Evolutionary conservation across 2,888 invertebrate species (phyloP).

Genomic region (Antheraea yamamai): DNA sequence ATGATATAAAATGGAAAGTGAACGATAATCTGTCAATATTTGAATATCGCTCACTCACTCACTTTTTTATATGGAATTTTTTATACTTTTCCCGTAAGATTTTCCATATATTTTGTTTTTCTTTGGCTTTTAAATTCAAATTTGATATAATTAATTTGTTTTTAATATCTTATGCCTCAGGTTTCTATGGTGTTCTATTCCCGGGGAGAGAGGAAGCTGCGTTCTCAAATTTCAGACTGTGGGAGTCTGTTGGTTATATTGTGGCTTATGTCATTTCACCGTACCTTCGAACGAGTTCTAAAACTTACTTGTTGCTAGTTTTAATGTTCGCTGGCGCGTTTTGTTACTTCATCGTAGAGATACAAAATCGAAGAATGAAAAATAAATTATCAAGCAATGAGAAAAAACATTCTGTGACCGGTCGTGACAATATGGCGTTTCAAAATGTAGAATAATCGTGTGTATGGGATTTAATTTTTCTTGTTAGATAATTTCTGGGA

Average conservation of each 20-base stretch:
- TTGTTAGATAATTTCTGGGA: neutral
- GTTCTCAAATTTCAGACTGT: slow-evolving; percentile 86
- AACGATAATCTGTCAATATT: too few relatives aligned
- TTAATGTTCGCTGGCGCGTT: slow-evolving; percentile 76
- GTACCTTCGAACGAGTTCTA: slow-evolving; percentile 74
- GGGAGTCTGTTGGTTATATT: slow-evolving; percentile 86
- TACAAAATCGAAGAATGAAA: slow-evolving; percentile 47
- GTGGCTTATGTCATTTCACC: slow-evolving; percentile 83
- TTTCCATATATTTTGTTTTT: neutral
- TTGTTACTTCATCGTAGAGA: slow-evolving; percentile 77
- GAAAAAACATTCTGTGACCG: slow-evolving; percentile 46
- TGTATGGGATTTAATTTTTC: neutral
- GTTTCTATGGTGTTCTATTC: slow-evolving; percentile 85
- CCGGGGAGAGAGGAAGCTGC: slow-evolving; percentile 84
- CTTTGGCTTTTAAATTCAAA: neutral
- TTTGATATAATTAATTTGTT: neutral
- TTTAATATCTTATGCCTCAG: slow-evolving; percentile 48
- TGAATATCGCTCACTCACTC: too few relatives aligned
- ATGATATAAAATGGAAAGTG: too few relatives aligned
- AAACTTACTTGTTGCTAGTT: slow-evolving; percentile 77
- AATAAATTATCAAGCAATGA: slow-evolving; percentile 40
- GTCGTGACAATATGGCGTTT: slow-evolving; percentile 68
- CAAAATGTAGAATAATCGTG: slow-evolving; percentile 32
- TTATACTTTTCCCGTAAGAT: too few relatives aligned
- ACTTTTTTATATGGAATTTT: too few relatives aligned